Conservation (phyloP, 2,113 vertebrate species). For the Dendrocopos noguchii region DNA sequence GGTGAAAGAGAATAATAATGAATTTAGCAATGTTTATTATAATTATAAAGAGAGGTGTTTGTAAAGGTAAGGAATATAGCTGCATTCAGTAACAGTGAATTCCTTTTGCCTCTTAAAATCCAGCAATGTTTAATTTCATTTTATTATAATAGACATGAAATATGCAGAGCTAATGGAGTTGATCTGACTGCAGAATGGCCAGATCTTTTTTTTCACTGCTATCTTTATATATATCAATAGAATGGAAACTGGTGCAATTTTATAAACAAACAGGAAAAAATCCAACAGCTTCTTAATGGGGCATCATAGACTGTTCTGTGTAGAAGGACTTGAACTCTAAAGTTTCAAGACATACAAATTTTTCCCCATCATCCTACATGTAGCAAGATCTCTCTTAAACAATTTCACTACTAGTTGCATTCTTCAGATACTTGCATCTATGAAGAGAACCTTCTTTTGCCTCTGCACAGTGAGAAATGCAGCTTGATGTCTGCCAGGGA, state of each 20-base stretch:
- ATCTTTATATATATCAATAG: background rate
- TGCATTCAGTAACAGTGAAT: background rate
- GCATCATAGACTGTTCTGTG: background rate
- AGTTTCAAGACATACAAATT: background rate
- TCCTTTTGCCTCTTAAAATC: background rate
- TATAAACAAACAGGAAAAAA: background rate
- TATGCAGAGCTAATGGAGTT: background rate
- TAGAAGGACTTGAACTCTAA: background rate
- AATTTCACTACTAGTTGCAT: background rate
- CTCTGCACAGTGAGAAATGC: background rate
- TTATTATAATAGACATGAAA: background rate
- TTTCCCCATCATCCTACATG: background rate
- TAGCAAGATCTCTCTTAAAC: background rate
- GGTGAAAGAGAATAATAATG: conserved; percentile 24
- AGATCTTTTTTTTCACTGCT: background rate
- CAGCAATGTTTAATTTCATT: background rate
- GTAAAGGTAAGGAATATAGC: background rate
- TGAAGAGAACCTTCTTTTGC: background rate
- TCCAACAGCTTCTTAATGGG: background rate
- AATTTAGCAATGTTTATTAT: background rate
- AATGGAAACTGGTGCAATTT: background rate
- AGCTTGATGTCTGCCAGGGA: background rate
- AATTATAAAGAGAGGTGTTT: background rate
- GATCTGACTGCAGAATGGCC: background rate
- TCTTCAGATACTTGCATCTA: background rate